Percentiles rank a stretch among this genome's conserved stretches.
phyloP scores from a whole-genome alignment of 2,888 invertebrate species.

The Drosophila buzzatii region DNA sequence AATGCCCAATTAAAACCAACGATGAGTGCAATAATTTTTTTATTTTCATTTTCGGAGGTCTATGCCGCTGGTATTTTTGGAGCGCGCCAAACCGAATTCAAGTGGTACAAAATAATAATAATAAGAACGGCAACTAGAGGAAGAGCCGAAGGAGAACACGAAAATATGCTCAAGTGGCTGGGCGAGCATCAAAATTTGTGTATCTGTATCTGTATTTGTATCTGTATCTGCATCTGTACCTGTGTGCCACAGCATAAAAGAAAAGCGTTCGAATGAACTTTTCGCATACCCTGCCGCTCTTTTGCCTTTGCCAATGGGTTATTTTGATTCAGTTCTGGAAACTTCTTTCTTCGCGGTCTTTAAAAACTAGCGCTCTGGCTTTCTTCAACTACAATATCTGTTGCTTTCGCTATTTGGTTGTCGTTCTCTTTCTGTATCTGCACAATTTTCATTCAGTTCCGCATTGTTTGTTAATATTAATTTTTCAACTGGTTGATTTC shows the following conservation, averaged over 20 bases:
- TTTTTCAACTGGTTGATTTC: not conserved
- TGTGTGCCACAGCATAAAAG: conserved; percentile 62
- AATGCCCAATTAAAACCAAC: conserved; percentile 74
- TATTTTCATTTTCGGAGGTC: conserved; percentile 9
- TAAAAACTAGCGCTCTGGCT: not conserved
- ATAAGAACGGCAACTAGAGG: conserved; percentile 23
- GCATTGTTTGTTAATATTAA: not conserved
- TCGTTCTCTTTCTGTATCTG: not conserved
- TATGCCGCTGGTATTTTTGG: conserved; percentile 47
- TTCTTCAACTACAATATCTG: not conserved
- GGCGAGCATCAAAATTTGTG: conserved; percentile 66
- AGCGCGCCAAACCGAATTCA: conserved; percentile 62
- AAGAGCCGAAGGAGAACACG: conserved; percentile 37
- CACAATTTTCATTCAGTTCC: not conserved
- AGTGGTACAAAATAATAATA: conserved; percentile 44
- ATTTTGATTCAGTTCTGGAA: not conserved
- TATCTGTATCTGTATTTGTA: conserved; percentile 59
- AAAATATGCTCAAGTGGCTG: conserved; percentile 67
- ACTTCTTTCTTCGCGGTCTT: not conserved
- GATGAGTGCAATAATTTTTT: conserved; percentile 52
- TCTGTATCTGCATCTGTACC: conserved; percentile 64
- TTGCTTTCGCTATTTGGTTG: not conserved
- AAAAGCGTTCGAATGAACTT: conserved; percentile 79
- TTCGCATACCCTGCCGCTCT: conserved; percentile 30
- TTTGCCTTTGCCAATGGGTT: not conserved